Conservation (phyloP, 2,888 invertebrate genomes). For the Nematopogon swammerdamellus region DNA sequence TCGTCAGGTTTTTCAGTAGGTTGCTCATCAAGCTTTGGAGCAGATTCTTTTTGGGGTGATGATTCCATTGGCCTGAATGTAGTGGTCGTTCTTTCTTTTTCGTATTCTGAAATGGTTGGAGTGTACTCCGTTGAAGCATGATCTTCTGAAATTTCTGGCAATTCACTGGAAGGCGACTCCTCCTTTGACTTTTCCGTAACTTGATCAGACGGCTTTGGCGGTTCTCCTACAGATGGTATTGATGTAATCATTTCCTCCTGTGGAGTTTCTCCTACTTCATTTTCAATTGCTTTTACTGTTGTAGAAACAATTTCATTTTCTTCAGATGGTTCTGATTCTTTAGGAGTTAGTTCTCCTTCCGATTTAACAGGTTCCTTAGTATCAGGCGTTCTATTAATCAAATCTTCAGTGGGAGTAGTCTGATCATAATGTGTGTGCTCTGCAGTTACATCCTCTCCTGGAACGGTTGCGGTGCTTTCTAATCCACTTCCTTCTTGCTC, state of each 20-base stretch:
- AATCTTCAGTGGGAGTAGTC: conserved; percentile 10
- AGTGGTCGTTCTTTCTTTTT: too few species aligned
- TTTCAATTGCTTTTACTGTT: neutral
- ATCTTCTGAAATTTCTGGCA: too few species aligned
- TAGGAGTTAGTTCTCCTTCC: neutral
- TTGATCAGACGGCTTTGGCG: neutral
- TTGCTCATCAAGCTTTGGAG: too few species aligned
- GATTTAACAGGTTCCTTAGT: neutral
- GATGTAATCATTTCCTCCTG: neutral
- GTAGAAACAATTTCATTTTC: neutral
- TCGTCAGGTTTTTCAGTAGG: neutral
- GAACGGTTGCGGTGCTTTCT: conserved; percentile 13
- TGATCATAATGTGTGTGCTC: conserved; percentile 11
- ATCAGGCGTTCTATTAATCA: neutral
- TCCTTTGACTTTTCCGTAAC: too few species aligned
- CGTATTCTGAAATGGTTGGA: too few species aligned
- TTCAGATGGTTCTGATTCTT: too few species aligned
- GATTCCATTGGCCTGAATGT: too few species aligned
- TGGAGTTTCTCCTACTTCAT: neutral
- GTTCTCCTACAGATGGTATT: neutral
- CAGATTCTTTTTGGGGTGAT: too few species aligned
- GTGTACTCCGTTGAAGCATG: too few species aligned
- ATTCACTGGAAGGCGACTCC: too few species aligned
- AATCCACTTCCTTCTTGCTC: conserved; percentile 8
- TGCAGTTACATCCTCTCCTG: conserved; percentile 10